These are phyloP conservation scores for Charadrius vociferus DNA, from an alignment of 2,113 vertebrate species.

Conservation along the genomic window DNA sequence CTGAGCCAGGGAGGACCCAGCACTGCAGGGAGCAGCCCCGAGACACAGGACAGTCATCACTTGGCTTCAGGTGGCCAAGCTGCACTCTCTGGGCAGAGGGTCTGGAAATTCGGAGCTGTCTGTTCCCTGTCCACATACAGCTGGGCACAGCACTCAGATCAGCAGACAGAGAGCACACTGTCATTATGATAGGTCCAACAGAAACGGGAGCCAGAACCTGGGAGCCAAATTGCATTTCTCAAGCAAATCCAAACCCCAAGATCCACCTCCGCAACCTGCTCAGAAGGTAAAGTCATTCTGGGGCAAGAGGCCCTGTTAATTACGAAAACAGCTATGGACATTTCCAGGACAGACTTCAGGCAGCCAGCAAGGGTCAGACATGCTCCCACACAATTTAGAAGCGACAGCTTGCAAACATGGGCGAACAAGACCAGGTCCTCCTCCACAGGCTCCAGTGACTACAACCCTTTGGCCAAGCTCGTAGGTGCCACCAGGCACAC, in stretches of 20 bases:
- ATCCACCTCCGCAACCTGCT: not conserved
- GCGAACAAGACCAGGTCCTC: not conserved
- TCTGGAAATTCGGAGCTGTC: not conserved
- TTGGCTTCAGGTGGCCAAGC: not conserved
- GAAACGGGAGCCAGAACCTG: not conserved
- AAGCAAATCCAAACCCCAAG: not conserved
- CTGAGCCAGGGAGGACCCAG: not conserved
- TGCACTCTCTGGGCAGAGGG: not conserved
- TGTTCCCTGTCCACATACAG: not conserved
- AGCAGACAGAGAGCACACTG: not conserved
- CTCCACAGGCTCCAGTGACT: not conserved
- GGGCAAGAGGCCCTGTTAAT: not conserved
- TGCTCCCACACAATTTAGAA: not conserved
- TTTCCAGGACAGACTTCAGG: not conserved
- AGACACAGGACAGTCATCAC: not conserved
- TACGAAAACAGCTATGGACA: not conserved
- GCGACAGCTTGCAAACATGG: not conserved
- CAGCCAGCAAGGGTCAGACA: not conserved
- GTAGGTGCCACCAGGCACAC: not conserved
- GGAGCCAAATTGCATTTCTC: not conserved
- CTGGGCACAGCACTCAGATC: not conserved
- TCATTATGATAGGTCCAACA: not conserved
- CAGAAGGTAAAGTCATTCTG: constrained; percentile 29
- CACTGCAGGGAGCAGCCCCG: not conserved
- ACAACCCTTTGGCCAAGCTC: fast-evolving